Conservation (phyloP, 2,797 vertebrate genomes). For the Lepus oiostolus region DNA sequence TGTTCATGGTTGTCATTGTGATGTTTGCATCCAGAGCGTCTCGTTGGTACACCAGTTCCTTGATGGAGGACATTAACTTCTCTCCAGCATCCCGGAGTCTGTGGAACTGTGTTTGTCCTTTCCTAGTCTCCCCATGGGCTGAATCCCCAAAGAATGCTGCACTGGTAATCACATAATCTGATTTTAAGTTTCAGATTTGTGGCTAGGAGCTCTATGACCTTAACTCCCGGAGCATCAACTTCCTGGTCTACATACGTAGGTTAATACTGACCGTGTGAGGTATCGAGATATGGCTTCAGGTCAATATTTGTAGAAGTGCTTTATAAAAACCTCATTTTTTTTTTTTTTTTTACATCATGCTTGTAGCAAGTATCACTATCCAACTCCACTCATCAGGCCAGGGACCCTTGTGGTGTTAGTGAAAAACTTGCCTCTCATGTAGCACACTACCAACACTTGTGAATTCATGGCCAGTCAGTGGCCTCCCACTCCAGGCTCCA, state of each 20-base stretch:
- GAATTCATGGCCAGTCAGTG: conserved; percentile 85
- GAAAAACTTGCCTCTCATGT: conserved; percentile 91
- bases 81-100: conserved; percentile 22
- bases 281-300: neutral
- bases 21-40: neutral
- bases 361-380: conserved; percentile 94
- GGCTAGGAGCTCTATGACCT: neutral
- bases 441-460: conserved; percentile 90
- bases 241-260: neutral
- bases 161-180: neutral
- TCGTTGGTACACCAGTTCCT: neutral
- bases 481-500: conserved; percentile 90
- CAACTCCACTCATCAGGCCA: conserved; percentile 93
- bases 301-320: neutral
- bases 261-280: neutral
- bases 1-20: neutral
- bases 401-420: conserved; percentile 92
- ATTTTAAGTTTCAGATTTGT: conserved; percentile 29
- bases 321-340: neutral
- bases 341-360: neutral
- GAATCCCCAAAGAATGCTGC: conserved; percentile 29
- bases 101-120: neutral
- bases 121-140: neutral
- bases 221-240: neutral
- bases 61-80: neutral